Evolutionary conservation across 2,888 invertebrate genomes (phyloP), one percentile per base, ranked within the genome.

Genomic region (Machimus rusticus): DNA sequence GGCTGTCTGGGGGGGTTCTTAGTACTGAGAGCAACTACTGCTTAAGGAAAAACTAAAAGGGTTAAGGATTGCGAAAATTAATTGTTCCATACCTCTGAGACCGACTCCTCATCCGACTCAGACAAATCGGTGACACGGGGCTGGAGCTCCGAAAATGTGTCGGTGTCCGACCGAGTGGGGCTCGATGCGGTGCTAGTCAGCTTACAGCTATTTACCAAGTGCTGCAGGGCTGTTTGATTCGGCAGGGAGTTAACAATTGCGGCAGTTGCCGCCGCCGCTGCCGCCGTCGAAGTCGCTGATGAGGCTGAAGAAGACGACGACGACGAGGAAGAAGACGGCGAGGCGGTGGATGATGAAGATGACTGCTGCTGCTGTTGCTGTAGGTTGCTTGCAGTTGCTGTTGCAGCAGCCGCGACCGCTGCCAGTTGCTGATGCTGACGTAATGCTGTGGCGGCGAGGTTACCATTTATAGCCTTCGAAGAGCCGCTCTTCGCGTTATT

Each of bases 61-160:
- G 4, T 12, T 43, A 74, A 3, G 74, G 28, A 79, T 66, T 81
- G 55, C 16, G 74, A 85, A 85, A 85, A 46, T 46, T 46, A 46
- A 46, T 66, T 5, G 23, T 92, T 92, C 90, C 87, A 95, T 96
- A 98, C 98, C 97, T 98, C 98, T 92, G 98, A 98, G 93, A 97
- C 97, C 94, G 98, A 98, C 93, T 98, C 98, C 94, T 98, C 98
- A 93, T 98, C 98, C 93, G 98, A 98, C 94, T 97, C 98, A 92
- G 98, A 98, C 93, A 98, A 96, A 94, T 98, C 98, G 93, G 97
- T 96, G 95, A 97, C 97, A 94, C 96, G 96, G 92, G 96, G 96
- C 93, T 96, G 96, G 93, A 95, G 94, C 93, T 96, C 96, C 92
- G 96, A 95, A 94, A 95, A 96, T 93, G 96, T 97, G 94, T 97